phyloP scores from a whole-genome alignment of 2,888 invertebrate species.

The Parnassius apollo region DNA sequence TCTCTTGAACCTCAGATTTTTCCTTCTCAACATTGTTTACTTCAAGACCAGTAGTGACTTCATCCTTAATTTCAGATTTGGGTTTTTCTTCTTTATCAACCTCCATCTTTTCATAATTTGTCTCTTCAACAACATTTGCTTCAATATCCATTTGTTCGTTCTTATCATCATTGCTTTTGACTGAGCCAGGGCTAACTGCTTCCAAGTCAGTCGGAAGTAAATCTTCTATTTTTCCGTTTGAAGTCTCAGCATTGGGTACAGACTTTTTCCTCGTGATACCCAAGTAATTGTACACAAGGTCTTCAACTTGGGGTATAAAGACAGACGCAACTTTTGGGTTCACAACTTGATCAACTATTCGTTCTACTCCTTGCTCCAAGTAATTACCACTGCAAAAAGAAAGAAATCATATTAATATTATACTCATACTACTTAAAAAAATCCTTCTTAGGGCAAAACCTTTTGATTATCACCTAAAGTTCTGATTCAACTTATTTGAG shows the following conservation, averaged over 20 bases:
- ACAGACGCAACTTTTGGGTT: slow-evolving; percentile 94
- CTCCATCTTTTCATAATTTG: slow-evolving; percentile 45
- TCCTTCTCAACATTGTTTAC: slow-evolving; percentile 34
- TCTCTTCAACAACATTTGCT: slow-evolving; percentile 32
- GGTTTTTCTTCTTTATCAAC: slow-evolving; percentile 49
- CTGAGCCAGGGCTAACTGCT: slow-evolving; percentile 90
- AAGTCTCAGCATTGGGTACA: slow-evolving; percentile 49
- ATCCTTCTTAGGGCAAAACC: too few species aligned
- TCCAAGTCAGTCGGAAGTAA: slow-evolving; percentile 89
- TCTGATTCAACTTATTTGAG: too few species aligned
- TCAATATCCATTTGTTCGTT: slow-evolving; percentile 52
- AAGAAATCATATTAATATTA: slow-evolving; percentile 7
- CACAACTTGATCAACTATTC: slow-evolving; percentile 97
- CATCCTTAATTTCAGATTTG: slow-evolving; percentile 46
- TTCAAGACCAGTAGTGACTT: slow-evolving; percentile 33
- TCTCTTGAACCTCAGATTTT: slow-evolving; percentile 69
- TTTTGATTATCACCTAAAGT: too few species aligned
- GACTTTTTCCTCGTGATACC: slow-evolving; percentile 88
- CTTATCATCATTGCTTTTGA: slow-evolving; percentile 80
- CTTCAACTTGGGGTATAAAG: slow-evolving; percentile 94
- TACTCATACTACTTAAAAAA: too few species aligned
- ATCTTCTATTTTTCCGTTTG: slow-evolving; percentile 63
- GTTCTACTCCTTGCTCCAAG: slow-evolving; percentile 94
- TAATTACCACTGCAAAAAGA: slow-evolving; percentile 87
- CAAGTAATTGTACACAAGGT: slow-evolving; percentile 92